These are phyloP conservation scores for Beaufortia kweichowensis DNA, from an alignment of 2,113 vertebrate genomes.

Conservation along the genomic window DNA sequence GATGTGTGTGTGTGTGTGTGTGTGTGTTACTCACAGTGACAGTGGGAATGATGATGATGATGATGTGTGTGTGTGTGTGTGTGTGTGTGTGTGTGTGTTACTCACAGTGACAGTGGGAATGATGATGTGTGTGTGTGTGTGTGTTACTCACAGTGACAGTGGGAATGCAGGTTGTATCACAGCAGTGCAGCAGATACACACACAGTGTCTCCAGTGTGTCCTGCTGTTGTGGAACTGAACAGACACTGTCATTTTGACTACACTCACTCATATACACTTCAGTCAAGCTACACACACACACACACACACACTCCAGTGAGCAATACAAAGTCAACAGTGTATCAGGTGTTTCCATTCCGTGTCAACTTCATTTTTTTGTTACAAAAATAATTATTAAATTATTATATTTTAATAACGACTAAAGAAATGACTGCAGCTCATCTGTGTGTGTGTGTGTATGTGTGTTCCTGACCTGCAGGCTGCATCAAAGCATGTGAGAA, in stretches of 20 bases:
- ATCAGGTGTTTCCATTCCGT: no score
- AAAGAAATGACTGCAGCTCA: no score
- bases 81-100: no score
- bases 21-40: no score
- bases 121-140: slow-evolving; percentile 35
- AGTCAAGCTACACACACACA: slow-evolving; percentile 76
- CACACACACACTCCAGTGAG: not conserved
- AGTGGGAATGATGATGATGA: no score
- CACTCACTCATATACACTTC: slow-evolving; percentile 82
- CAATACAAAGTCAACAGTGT: no score
- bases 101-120: no score
- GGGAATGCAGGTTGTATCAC: slow-evolving; percentile 87
- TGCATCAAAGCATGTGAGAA: slow-evolving; percentile 82
- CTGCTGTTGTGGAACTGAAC: slow-evolving; percentile 79
- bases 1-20: no score
- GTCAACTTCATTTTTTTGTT: no score
- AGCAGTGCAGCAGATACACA: slow-evolving; percentile 82
- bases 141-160: slow-evolving; percentile 78
- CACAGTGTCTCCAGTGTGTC: slow-evolving; percentile 83
- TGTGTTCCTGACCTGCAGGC: slow-evolving; percentile 86
- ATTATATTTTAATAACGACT: no score
- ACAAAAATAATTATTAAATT: no score
- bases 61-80: no score
- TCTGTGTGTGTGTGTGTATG: slow-evolving; percentile 25
- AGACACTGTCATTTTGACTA: slow-evolving; percentile 82